These are phyloP conservation scores for Melanerpes aurifrons DNA, from an alignment of 2,113 vertebrate species.

Conservation along the genomic window DNA sequence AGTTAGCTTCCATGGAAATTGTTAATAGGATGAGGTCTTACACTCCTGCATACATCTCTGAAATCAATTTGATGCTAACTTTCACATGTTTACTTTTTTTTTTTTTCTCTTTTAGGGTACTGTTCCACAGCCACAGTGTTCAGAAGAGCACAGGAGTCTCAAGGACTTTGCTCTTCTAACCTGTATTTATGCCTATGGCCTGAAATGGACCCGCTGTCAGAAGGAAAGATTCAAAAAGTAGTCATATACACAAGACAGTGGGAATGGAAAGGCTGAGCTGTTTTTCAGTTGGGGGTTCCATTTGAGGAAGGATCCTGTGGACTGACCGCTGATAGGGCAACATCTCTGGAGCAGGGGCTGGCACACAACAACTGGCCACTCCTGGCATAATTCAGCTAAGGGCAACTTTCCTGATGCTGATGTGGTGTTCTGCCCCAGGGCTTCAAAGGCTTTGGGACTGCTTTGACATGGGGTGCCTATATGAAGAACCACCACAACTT, in stretches of 20 bases:
- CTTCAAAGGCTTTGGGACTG: background rate
- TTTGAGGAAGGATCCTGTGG: background rate
- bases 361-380: rapidly evolving
- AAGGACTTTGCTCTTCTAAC: background rate
- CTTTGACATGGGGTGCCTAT: background rate
- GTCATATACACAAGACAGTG: background rate
- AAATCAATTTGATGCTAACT: background rate
- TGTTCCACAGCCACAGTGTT: background rate
- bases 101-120: background rate
- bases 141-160: background rate
- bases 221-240: background rate
- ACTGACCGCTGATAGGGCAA: background rate
- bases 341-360: background rate
- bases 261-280: background rate
- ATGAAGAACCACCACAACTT: background rate
- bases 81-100: background rate
- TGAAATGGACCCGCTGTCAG: background rate
- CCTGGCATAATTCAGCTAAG: background rate
- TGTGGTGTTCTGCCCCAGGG: background rate
- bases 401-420: background rate
- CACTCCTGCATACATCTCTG: background rate
- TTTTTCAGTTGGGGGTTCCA: rapidly evolving
- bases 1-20: background rate
- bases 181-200: background rate
- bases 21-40: background rate